Evolutionary conservation across 2,888 invertebrate genomes (phyloP).

Genomic region (Abrostola tripartita): DNA sequence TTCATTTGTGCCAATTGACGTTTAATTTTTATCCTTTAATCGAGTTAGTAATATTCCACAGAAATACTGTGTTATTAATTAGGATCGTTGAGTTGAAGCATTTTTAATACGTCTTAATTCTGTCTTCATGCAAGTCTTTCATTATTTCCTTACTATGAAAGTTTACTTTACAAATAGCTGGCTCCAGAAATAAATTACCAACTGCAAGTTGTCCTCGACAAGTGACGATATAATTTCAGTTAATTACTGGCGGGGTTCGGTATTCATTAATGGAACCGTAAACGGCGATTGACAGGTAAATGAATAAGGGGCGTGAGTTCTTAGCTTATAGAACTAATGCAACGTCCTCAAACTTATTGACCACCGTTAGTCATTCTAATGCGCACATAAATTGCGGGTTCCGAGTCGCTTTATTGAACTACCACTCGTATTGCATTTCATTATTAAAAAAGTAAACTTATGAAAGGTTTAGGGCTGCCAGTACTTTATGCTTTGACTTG

Average conservation of each 20-base stretch:
- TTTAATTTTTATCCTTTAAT: too few species aligned
- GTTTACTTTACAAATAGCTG: too few species aligned
- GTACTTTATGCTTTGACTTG: background rate
- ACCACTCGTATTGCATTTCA: constrained; percentile 79
- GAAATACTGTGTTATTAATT: too few species aligned
- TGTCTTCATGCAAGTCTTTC: too few species aligned
- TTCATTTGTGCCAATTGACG: too few species aligned
- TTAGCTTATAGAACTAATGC: constrained; percentile 63
- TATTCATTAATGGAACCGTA: constrained; percentile 22
- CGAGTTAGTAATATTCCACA: too few species aligned
- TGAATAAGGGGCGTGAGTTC: constrained; percentile 45
- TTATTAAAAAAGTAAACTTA: constrained; percentile 80
- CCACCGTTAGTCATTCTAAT: constrained; percentile 81
- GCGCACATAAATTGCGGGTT: constrained; percentile 78
- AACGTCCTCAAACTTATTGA: constrained; percentile 74
- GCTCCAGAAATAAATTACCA: constrained; percentile 1
- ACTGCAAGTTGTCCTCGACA: background rate
- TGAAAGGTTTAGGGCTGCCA: constrained; percentile 64
- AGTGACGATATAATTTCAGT: constrained; percentile 12
- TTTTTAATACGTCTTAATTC: too few species aligned
- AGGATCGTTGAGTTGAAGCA: too few species aligned
- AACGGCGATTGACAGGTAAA: constrained; percentile 49
- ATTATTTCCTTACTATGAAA: too few species aligned
- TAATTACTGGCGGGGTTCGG: constrained; percentile 26
- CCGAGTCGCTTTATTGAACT: constrained; percentile 75